A percentile compares a stretch with the other conserved stretches of the same genome.
These are phyloP conservation scores for Anarsia innoxiella DNA, from an alignment of 2,888 invertebrate genomes.

Conservation along the genomic window DNA sequence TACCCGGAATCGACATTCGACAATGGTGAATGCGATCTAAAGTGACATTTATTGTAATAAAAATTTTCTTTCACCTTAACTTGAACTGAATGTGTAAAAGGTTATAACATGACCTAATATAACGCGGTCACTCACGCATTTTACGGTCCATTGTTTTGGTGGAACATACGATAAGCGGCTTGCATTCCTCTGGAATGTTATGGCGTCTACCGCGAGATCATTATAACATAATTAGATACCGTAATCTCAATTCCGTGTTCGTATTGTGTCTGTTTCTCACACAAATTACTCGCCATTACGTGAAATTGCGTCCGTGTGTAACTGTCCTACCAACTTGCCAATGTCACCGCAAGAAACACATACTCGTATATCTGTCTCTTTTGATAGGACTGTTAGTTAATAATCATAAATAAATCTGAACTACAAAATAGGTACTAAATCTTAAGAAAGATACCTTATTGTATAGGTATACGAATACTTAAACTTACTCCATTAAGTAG, in stretches of 20 bases:
- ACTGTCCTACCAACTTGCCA: conserved; percentile 27
- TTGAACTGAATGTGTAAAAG: no score
- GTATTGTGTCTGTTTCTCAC: conserved; percentile 57
- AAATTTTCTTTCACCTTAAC: conserved; percentile 3
- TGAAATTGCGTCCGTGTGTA: conserved; percentile 43
- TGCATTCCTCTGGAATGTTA: conserved; percentile 1
- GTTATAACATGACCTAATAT: conserved; percentile 9
- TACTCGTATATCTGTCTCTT: no score
- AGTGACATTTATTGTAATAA: no score
- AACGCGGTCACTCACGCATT: background rate
- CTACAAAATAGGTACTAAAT: no score
- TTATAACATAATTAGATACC: conserved; percentile 53
- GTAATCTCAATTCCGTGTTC: conserved; percentile 54
- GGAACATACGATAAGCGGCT: background rate
- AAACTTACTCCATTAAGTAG: background rate
- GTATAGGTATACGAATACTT: no score
- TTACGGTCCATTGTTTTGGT: background rate
- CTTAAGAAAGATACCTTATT: no score
- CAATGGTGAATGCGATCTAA: no score
- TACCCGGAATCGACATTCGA: no score
- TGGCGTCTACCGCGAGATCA: conserved; percentile 24
- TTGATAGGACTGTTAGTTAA: no score
- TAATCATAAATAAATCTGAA: no score
- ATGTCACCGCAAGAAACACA: no score
- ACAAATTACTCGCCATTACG: conserved; percentile 57